Conservation (phyloP, 2,113 vertebrate species). For the Suncus etruscus region DNA sequence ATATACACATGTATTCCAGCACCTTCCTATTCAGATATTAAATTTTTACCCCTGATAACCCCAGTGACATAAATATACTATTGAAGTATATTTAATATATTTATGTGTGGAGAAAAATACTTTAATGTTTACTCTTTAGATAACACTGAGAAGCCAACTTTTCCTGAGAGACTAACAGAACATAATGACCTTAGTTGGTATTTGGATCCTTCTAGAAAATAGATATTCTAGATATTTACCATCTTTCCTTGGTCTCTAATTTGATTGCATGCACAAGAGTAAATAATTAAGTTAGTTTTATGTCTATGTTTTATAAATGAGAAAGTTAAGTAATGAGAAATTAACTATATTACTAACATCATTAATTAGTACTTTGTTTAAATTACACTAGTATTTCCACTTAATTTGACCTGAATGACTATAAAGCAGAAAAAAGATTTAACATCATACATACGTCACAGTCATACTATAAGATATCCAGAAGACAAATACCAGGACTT, state of each 20-base stretch:
- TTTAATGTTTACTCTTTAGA: neutral
- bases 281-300: neutral
- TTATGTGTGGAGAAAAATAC: neutral
- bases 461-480: neutral
- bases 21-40: neutral
- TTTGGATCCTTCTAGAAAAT: neutral
- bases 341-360: neutral
- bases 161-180: neutral
- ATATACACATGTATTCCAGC: neutral
- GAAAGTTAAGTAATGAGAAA: neutral
- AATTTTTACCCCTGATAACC: neutral
- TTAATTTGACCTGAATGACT: neutral
- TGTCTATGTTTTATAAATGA: neutral
- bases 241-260: neutral
- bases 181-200: too few relatives aligned
- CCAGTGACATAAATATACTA: neutral
- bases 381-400: neutral
- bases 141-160: neutral
- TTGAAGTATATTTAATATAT: neutral
- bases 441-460: neutral
- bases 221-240: neutral
- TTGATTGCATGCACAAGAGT: neutral
- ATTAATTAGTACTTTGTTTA: neutral
- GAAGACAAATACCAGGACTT: neutral
- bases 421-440: neutral